These are phyloP conservation scores for Anseranas semipalmata DNA, from an alignment of 2,113 vertebrate genomes.

Conservation along the genomic window DNA sequence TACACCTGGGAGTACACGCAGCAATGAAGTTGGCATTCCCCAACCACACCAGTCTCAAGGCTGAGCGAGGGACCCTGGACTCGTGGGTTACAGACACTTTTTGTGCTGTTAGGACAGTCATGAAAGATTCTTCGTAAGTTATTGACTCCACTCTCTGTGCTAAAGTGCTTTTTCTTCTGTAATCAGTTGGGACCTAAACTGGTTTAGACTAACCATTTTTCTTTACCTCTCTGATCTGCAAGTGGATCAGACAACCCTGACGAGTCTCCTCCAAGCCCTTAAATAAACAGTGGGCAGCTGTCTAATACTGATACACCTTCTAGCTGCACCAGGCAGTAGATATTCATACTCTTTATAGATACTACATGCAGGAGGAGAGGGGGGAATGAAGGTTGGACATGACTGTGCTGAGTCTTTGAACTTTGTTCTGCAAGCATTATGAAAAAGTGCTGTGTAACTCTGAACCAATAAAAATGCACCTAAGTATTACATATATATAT, in stretches of 20 bases:
- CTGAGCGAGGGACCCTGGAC: not conserved
- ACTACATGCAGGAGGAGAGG: not conserved
- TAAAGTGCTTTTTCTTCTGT: constrained; percentile 26
- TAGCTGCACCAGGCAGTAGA: not conserved
- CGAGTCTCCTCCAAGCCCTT: not conserved
- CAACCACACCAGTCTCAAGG: not conserved
- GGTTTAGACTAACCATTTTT: not conserved
- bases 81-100: not conserved
- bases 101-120: not conserved
- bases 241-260: not conserved
- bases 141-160: not conserved
- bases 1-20: fast-evolving
- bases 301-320: not conserved
- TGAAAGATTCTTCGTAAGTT: not conserved
- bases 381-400: not conserved
- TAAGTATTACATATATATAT: not conserved
- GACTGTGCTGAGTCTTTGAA: not conserved
- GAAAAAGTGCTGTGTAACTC: not conserved
- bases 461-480: not conserved
- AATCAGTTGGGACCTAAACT: not conserved
- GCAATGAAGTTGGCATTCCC: not conserved
- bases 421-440: not conserved
- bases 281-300: not conserved
- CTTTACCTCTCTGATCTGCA: not conserved
- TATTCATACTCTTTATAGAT: not conserved